Percentiles rank a stretch among this genome's conserved stretches.
These are phyloP conservation scores for Butorides virescens DNA, from an alignment of 2,113 vertebrate species.

Conservation along the genomic window DNA sequence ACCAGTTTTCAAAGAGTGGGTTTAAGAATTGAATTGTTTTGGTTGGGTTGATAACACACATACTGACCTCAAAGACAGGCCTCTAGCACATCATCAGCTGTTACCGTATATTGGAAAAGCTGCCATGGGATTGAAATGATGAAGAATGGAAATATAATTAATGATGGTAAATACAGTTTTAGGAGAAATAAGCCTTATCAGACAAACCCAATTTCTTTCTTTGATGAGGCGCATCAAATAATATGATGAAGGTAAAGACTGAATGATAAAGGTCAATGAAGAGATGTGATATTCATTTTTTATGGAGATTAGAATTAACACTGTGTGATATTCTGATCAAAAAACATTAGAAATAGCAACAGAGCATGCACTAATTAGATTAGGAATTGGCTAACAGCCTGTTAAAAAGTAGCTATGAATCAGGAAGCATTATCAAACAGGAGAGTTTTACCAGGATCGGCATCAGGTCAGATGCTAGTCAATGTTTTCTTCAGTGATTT, in stretches of 20 bases:
- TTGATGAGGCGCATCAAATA: constrained; percentile 58
- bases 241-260: constrained; percentile 55
- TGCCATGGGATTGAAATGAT: not conserved
- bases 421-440: not conserved
- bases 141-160: constrained; percentile 25
- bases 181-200: constrained; percentile 53
- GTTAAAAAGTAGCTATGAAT: constrained; percentile 61
- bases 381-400: constrained; percentile 57
- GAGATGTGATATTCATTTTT: constrained; percentile 48
- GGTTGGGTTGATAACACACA: not conserved
- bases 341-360: constrained; percentile 57
- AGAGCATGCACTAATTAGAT: constrained; percentile 63
- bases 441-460: constrained; percentile 36
- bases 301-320: constrained; percentile 58
- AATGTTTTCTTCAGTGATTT: constrained; percentile 42
- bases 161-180: constrained; percentile 45
- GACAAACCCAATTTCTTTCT: constrained; percentile 54
- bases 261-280: constrained; percentile 55
- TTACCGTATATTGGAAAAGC: not conserved
- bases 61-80: not conserved
- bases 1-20: not conserved
- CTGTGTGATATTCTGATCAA: constrained; percentile 58
- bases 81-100: not conserved
- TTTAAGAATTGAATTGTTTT: not conserved
- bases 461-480: constrained; percentile 39